Percentiles rank a stretch among this genome's conserved stretches.
Evolutionary conservation across 2,113 vertebrate species (phyloP).

Genomic region (Aix galericulata): DNA sequence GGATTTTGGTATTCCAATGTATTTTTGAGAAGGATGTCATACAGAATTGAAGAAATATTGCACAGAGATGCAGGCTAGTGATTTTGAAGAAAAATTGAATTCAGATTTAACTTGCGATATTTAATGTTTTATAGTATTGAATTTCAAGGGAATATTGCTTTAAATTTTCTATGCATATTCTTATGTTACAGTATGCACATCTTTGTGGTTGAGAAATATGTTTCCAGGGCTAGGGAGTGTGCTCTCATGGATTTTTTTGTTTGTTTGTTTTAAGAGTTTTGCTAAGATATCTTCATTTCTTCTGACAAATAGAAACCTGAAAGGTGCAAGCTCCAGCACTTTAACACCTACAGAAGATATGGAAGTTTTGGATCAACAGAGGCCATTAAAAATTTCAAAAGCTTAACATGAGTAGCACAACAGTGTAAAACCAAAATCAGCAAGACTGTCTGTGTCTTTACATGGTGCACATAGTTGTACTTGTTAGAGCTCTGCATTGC

Average conservation of each 20-base stretch:
- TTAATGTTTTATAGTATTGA: not conserved
- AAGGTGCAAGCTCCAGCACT: not conserved
- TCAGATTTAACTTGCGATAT: not conserved
- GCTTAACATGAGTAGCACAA: not conserved
- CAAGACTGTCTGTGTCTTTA: not conserved
- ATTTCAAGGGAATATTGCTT: not conserved
- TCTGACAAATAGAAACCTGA: not conserved
- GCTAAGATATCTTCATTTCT: not conserved
- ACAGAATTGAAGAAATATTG: not conserved
- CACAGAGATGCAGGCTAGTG: not conserved
- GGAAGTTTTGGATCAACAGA: not conserved
- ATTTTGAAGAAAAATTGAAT: not conserved
- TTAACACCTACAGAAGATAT: not conserved
- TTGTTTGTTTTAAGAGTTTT: not conserved
- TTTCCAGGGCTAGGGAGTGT: not conserved
- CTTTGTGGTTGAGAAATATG: not conserved
- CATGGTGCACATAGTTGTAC: fast-evolving
- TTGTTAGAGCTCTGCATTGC: conserved; percentile 17
- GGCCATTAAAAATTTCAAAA: conserved; percentile 30
- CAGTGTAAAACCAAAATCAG: not conserved
- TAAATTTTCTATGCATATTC: not conserved
- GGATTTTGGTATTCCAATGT: not conserved
- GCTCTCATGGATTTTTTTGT: not conserved
- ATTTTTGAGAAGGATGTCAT: not conserved
- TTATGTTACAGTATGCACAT: too few species aligned